Base-by-base conservation (phyloP, 1,140 invertebrate species). In the Apis florea region DNA sequence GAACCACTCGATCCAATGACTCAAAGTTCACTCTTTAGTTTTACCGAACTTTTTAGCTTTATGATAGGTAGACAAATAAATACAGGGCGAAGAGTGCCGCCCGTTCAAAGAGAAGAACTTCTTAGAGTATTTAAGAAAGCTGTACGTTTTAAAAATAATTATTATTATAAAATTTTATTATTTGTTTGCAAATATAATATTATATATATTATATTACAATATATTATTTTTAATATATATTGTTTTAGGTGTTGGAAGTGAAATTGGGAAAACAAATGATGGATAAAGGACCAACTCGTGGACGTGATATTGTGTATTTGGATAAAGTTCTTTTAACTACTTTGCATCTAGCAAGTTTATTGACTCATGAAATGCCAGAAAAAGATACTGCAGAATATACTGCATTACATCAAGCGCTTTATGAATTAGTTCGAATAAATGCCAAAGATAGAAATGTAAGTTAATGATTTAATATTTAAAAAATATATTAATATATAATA, bases 1-100 rank as follows among this genome's bases (percentile, higher is more conserved):
- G 97, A 98, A 87, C 97, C 98, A n/a, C 94, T 99, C 13, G 98
- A 97, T 93, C 97, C 98, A 9, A 98, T 98, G 96, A 99, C 98
- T 19, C 98, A 99, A 93, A 98, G 97, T 90, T 97, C 97, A 79
- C 95, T 99, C 40, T 96, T 98, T 89, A 98, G 97, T 85, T 99
- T 99, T 93, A 98, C 97, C 4, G 98, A 99, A 94, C 94, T 99
- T 2, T 99, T 99, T 93, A 97, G 97, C 75, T 99, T 98, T 91
- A 98, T 99, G 97, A 96, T 98, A 91, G 96, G 95, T 17, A 95
- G 96, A 80, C 95, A 96, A 76, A 94, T 95, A 26, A 95, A 95
- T 51, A 94, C 96, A 90, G 96, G 96, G 75, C 95, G 97, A 56
- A 95, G 96, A 59, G 95, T 97, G 69, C 97, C 97, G 17, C 95